Evolutionary conservation across 2,797 vertebrate species (phyloP).

Genomic region (Pogoniulus pusillus): DNA sequence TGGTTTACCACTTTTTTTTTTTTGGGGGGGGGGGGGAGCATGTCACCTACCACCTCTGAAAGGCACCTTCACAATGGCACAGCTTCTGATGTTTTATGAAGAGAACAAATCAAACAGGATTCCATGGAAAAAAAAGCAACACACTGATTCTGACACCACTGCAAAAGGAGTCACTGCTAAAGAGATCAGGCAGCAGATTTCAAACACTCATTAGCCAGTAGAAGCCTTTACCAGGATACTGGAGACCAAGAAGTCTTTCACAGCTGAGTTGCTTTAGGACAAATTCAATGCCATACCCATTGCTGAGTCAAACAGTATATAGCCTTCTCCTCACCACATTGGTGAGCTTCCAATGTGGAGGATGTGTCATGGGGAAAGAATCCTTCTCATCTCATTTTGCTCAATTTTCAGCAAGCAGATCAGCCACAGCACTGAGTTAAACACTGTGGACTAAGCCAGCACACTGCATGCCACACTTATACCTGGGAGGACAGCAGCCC

Average conservation of each 20-base stretch:
- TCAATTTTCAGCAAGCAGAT: neutral
- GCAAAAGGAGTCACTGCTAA: neutral
- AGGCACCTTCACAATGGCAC: neutral
- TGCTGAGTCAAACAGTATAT: neutral
- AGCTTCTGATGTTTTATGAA: neutral
- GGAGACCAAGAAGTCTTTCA: neutral
- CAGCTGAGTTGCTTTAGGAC: neutral
- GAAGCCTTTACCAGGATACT: neutral
- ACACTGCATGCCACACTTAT: rapidly evolving
- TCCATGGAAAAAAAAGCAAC: neutral
- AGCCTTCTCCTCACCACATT: neutral
- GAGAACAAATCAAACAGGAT: neutral
- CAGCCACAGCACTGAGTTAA: neutral
- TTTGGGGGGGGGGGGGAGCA: too few relatives aligned
- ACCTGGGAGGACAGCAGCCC: neutral
- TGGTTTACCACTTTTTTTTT: neutral
- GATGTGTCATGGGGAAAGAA: neutral
- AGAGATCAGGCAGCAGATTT: neutral
- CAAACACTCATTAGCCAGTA: neutral
- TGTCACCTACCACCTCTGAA: neutral
- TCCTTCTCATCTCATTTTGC: neutral
- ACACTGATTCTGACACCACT: neutral
- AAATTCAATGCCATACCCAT: neutral
- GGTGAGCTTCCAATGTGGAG: neutral
- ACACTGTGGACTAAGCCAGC: rapidly evolving